Evolutionary conservation across 2,113 vertebrate genomes (phyloP).

Genomic region (Scophthalmus maximus): DNA sequence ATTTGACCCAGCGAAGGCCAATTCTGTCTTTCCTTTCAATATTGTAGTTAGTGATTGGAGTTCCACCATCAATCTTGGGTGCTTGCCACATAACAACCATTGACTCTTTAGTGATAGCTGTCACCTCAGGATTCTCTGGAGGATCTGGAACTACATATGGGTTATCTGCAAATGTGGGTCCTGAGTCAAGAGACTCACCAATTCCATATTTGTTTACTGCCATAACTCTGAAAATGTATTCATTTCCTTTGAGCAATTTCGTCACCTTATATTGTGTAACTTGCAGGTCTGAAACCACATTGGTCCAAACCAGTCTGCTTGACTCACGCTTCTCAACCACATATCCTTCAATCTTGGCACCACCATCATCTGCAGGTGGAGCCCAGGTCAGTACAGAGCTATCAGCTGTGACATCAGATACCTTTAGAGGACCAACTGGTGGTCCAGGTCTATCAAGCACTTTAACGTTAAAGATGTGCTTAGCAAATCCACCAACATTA

Average conservation of each 20-base stretch:
- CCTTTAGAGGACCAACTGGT: conserved; percentile 89
- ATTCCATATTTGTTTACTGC: conserved; percentile 97
- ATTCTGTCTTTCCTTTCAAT: conserved; percentile 92
- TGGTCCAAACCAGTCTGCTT: conserved; percentile 96
- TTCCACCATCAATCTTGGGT: conserved; percentile 93
- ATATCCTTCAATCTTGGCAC: conserved; percentile 94
- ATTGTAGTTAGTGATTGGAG: conserved; percentile 92
- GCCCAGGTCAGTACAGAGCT: conserved; percentile 93
- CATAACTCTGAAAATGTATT: conserved; percentile 98
- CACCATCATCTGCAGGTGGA: conserved; percentile 93
- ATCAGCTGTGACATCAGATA: conserved; percentile 91
- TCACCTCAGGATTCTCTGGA: conserved; percentile 93
- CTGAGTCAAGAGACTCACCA: conserved; percentile 94
- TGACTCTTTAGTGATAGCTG: conserved; percentile 93
- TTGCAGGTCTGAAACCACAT: conserved; percentile 88
- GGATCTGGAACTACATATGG: conserved; percentile 92
- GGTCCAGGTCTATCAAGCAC: conserved; percentile 97
- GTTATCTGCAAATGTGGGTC: conserved; percentile 90
- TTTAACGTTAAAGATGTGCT: conserved; percentile 96
- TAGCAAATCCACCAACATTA: conserved; percentile 96
- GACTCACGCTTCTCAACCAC: conserved; percentile 97
- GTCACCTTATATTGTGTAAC: conserved; percentile 90
- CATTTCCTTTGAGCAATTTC: conserved; percentile 96
- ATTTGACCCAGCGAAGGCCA: conserved; percentile 96
- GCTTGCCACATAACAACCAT: conserved; percentile 96